Percentiles rank a stretch among this genome's conserved stretches.
These are phyloP conservation scores for Leptobrachium ailaonicum DNA, from an alignment of 2,113 vertebrate genomes.

Conservation along the genomic window DNA sequence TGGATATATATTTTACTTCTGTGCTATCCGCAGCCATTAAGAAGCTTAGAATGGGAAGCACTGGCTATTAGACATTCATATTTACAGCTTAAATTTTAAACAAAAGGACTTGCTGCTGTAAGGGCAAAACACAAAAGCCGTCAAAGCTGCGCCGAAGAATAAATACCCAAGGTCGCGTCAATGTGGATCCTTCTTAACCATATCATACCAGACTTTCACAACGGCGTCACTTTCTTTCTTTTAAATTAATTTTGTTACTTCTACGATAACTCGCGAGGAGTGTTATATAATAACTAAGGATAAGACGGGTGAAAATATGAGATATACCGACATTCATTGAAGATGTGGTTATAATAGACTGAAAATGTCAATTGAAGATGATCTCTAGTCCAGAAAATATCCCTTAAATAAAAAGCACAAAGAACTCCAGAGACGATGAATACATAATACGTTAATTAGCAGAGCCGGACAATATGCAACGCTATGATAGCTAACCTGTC, in stretches of 20 bases:
- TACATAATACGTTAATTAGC: not conserved
- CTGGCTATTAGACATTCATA: slow-evolving; percentile 45
- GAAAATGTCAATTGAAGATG: not conserved
- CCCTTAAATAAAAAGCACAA: not conserved
- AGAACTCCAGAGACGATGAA: not conserved
- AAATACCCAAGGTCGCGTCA: slow-evolving; percentile 37
- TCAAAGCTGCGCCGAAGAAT: slow-evolving; percentile 24
- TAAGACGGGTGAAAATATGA: not conserved
- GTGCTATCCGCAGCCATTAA: slow-evolving; percentile 26
- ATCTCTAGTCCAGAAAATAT: not conserved
- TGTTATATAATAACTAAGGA: not conserved
- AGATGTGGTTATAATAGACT: not conserved
- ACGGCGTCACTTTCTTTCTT: slow-evolving; percentile 6
- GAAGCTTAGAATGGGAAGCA: slow-evolving; percentile 29
- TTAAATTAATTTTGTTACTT: not conserved
- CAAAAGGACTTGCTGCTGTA: slow-evolving; percentile 29
- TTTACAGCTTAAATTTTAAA: slow-evolving; percentile 42
- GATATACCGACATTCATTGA: not conserved
- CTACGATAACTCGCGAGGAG: not conserved
- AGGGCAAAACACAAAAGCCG: slow-evolving; percentile 25
- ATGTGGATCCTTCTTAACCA: slow-evolving; percentile 16
- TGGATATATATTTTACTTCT: slow-evolving; percentile 31
- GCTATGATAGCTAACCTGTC: not conserved
- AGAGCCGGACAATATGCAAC: not conserved
- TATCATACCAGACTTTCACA: slow-evolving; percentile 21